Conservation (phyloP, 2,888 invertebrate genomes). For the Gortyna flavago region DNA sequence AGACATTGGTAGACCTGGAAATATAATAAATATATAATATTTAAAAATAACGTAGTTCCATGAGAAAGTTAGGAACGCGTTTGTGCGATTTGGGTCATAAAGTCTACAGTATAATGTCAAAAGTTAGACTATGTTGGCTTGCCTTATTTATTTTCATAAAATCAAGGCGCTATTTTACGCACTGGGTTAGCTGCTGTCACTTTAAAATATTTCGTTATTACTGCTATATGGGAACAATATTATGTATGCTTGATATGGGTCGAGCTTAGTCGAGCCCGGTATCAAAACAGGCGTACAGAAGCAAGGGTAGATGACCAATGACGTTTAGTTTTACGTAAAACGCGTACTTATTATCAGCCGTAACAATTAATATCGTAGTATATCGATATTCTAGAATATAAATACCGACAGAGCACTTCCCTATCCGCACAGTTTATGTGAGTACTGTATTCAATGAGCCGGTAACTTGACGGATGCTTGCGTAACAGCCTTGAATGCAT, state of each 20-base stretch:
- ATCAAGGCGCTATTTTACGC: neutral
- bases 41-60: neutral
- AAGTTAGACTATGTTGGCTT: neutral
- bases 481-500: slow-evolving; percentile 38
- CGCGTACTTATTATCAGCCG: neutral
- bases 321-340: neutral
- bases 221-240: neutral
- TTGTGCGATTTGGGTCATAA: neutral
- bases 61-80: neutral
- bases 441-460: slow-evolving; percentile 41
- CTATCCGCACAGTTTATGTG: slow-evolving; percentile 25
- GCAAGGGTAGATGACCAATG: neutral
- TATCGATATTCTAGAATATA: neutral
- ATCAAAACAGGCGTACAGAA: neutral
- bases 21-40: neutral
- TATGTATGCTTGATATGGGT: neutral
- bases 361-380: neutral
- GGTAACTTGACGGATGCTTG: slow-evolving; percentile 44
- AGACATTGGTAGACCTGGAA: slow-evolving; percentile 78
- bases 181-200: neutral
- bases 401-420: slow-evolving; percentile 41
- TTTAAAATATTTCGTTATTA: neutral
- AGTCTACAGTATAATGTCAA: neutral
- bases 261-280: too few relatives aligned
- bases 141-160: neutral